Conservation (phyloP, 2,888 invertebrate genomes). For the Seira sanloemensis region DNA sequence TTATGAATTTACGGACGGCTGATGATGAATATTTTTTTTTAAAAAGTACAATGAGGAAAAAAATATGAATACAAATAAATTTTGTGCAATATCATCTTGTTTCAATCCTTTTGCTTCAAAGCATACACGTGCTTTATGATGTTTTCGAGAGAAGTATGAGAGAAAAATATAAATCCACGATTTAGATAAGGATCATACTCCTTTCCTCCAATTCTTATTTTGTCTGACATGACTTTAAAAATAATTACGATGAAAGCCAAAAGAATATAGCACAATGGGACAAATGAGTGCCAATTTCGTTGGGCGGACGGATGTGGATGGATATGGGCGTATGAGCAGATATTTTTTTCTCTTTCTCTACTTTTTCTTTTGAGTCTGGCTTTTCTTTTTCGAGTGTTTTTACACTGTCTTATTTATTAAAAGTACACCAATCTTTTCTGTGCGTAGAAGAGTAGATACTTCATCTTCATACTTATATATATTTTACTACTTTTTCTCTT, state of each 20-base stretch:
- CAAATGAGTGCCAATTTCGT: conserved; percentile 73
- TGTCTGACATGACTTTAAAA: conserved; percentile 46
- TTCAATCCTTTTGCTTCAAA: background rate
- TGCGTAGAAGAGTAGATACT: too few species aligned
- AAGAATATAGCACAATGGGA: conserved; percentile 67
- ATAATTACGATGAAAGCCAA: conserved; percentile 59
- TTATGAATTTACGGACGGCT: background rate
- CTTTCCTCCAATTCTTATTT: conserved; percentile 16
- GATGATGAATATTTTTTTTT: background rate
- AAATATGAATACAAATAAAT: background rate
- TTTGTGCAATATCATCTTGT: conserved; percentile 4
- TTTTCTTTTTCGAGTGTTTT: too few species aligned
- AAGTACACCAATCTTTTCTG: too few species aligned
- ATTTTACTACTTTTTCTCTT: too few species aligned
- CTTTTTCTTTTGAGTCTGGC: conserved; percentile 2
- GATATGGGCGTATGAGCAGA: conserved; percentile 68
- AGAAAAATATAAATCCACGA: background rate
- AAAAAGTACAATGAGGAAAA: background rate
- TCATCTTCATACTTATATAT: too few species aligned
- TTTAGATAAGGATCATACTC: conserved; percentile 14
- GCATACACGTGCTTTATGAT: background rate
- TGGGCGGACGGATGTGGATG: conserved; percentile 71
- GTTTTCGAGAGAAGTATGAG: background rate
- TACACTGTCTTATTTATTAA: too few species aligned
- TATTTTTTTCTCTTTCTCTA: conserved; percentile 28